Evolutionary conservation across 2,888 invertebrate genomes (phyloP), one percentile per base, ranked within the genome.

Genomic region (Drosophila neutralis): DNA sequence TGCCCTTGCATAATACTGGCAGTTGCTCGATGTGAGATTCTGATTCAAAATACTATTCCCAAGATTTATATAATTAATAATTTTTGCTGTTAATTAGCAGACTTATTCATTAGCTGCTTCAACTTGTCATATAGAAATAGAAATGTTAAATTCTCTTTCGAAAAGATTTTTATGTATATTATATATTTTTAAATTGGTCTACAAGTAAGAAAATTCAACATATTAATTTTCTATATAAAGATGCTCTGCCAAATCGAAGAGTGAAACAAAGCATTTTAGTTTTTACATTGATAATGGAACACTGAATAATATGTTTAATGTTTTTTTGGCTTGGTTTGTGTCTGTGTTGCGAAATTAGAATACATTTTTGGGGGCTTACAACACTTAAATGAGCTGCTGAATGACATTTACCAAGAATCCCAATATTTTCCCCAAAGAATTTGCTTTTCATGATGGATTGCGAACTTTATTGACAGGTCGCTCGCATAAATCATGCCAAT

Each of bases 401-500:
- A 24, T 45, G 52, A 45, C 15, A 31, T 24, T 24, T 54, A 24
- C 48, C 53, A 18, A 38, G 38, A 38, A 33, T 36, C 4, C 52
- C 24, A 66, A 53, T 35, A 48, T 27, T 38, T 66, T 54, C 15
- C 29, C 67, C 8, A 18, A 18, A 35, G 29, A 42, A 57, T 36
- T 42, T 38, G 15, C 6, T 42, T 24, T 54, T 24, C 54, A 36
- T 69, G 69, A 69, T 69, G 69, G 69, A 63, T 59, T 52, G 51
- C 40, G 58, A 51, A 62, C 53, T 63, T 45, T 40, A 64, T 76
- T 74, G 70, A 76, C 74, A 74, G 63, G 33, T 58, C 62, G 67
- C 57, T 57, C 21, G 59, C 69, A 69, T 69, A 59, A 75, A 75
- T 75, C 62, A 74, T 68, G 76, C 58, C 54, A 69, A 69, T 68